These are phyloP conservation scores for Ochropleura leucogaster DNA, from an alignment of 2,888 invertebrate species.

Conservation along the genomic window DNA sequence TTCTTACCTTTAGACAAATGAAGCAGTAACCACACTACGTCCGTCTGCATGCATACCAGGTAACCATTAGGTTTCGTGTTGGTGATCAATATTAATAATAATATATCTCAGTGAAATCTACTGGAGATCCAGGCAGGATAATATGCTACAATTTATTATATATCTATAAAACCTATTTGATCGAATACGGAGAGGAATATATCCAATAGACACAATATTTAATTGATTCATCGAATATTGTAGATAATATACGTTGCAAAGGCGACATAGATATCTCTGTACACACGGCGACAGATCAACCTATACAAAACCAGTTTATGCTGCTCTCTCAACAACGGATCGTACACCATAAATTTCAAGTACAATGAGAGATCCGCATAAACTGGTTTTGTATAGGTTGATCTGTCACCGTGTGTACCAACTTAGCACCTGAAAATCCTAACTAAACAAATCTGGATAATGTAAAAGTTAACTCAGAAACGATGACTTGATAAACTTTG, in stretches of 20 bases:
- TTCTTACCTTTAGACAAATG: not conserved
- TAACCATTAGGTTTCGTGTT: not conserved
- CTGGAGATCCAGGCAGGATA: not conserved
- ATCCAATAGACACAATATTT: not conserved
- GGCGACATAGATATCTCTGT: not conserved
- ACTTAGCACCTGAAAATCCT: too few species aligned
- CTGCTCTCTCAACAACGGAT: too few species aligned
- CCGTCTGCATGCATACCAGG: not conserved
- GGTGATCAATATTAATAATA: conserved; percentile 23
- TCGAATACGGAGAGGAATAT: conserved; percentile 14
- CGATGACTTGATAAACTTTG: too few species aligned
- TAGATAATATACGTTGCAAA: not conserved
- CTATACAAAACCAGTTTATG: too few species aligned
- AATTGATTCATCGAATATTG: conserved; percentile 43
- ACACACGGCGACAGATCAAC: too few species aligned
- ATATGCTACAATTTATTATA: not conserved
- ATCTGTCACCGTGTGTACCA: too few species aligned
- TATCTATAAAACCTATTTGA: conserved; percentile 2
- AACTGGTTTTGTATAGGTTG: too few species aligned
- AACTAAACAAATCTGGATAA: too few species aligned
- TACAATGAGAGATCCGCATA: too few species aligned
- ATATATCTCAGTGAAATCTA: conserved; percentile 2
- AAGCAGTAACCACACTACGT: not conserved
- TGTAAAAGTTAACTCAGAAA: not conserved
- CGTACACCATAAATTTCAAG: too few species aligned